Evolutionary conservation across 2,113 vertebrate genomes (phyloP).

Genomic region (Thunnus thynnus): DNA sequence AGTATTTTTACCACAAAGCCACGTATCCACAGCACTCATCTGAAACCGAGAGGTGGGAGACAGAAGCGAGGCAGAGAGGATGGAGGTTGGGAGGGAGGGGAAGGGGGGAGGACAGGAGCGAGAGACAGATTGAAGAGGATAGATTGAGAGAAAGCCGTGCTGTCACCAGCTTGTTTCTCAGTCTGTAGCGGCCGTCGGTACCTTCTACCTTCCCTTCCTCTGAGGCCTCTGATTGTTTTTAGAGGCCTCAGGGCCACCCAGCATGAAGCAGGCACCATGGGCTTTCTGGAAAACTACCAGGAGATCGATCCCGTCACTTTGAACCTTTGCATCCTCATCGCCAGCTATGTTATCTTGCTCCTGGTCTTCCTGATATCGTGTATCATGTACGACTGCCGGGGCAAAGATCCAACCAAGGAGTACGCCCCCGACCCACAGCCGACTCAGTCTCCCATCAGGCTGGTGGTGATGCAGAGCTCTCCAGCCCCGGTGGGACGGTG

Average conservation of each 20-base stretch:
- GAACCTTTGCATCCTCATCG: slow-evolving; percentile 95
- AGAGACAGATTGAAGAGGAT: slow-evolving; percentile 63
- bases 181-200: not conserved
- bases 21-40: slow-evolving; percentile 52
- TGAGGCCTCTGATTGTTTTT: slow-evolving; percentile 12
- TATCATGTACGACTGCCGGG: slow-evolving; percentile 95
- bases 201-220: not conserved
- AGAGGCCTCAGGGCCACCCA: slow-evolving; percentile 34
- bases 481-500: slow-evolving; percentile 78
- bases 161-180: slow-evolving; percentile 38
- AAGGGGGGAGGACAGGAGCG: slow-evolving; percentile 13
- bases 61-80: slow-evolving; percentile 16
- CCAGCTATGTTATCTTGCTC: slow-evolving; percentile 96
- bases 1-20: slow-evolving; percentile 92
- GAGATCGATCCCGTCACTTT: slow-evolving; percentile 97
- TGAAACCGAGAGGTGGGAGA: slow-evolving; percentile 60
- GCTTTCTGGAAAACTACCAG: slow-evolving; percentile 94
- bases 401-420: slow-evolving; percentile 95
- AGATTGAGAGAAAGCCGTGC: slow-evolving; percentile 44
- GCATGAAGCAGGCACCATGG: slow-evolving; percentile 82
- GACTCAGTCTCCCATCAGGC: slow-evolving; percentile 87
- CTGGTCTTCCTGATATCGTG: slow-evolving; percentile 97
- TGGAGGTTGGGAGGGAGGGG: slow-evolving; percentile 17
- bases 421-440: slow-evolving; percentile 87
- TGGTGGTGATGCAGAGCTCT: slow-evolving; percentile 93